phyloP scores from a whole-genome alignment of 1,140 invertebrate species.

The Cotesia vestalis region DNA sequence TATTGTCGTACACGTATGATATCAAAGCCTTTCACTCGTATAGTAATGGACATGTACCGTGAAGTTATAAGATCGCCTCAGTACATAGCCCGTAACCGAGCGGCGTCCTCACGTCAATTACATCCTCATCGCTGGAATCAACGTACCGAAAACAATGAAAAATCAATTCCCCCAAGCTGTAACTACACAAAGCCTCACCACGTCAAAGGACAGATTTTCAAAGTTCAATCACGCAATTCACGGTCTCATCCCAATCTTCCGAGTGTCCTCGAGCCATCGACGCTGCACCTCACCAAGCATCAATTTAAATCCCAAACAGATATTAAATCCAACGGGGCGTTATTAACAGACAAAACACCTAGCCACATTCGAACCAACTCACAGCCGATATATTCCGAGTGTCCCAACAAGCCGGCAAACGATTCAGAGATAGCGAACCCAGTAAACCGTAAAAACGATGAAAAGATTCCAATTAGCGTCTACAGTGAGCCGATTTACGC shows the following conservation, averaged over 20 bases:
- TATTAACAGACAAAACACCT: conserved; percentile 12
- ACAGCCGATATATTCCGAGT: conserved; percentile 44
- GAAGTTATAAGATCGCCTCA: conserved; percentile 64
- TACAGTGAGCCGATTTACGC: conserved; percentile 61
- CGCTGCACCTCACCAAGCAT: conserved; percentile 39
- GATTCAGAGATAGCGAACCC: neutral
- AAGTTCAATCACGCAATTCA: conserved; percentile 59
- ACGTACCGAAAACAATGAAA: conserved; percentile 27
- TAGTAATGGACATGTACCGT: conserved; percentile 71
- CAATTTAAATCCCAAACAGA: conserved; percentile 58
- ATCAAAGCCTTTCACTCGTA: conserved; percentile 69
- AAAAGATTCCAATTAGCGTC: conserved; percentile 38
- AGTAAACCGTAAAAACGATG: conserved; percentile 36
- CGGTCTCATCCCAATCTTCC: conserved; percentile 61
- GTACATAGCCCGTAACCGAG: conserved; percentile 55
- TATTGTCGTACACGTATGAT: conserved; percentile 68
- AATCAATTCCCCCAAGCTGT: conserved; percentile 34
- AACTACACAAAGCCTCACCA: conserved; percentile 46
- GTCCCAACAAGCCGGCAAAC: conserved; percentile 15
- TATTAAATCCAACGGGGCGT: conserved; percentile 42
- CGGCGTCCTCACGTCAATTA: conserved; percentile 27
- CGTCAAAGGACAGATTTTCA: conserved; percentile 52
- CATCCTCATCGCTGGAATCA: conserved; percentile 38
- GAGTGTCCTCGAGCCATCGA: conserved; percentile 42
- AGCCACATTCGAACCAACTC: conserved; percentile 47